Base-by-base conservation (phyloP, 2,797 vertebrate genomes). In the Falco cherrug region DNA sequence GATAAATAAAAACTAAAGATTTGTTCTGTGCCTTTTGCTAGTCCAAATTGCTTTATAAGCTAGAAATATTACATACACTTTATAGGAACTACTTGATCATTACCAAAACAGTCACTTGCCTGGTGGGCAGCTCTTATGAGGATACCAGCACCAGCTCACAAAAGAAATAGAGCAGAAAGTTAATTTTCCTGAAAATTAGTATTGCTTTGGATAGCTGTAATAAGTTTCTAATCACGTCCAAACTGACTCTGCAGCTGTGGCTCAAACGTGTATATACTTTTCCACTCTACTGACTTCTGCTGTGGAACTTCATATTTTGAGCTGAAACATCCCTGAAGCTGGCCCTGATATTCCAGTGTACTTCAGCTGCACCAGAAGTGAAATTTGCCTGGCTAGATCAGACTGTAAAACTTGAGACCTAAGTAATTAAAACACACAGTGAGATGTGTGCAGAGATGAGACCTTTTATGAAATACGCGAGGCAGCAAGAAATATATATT, bases 161-260 rank as follows among this genome's bases (percentile, higher is more conserved):
- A 84, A 84, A 81, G 73, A 88, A 94, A 88, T 12, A 84, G 76
- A 89, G 73, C 65, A 92, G 92, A 89, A 95, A 80, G 92, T 54
- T 84, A 93, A 85, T 89, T 86, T 93, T 91, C 75, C 92, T 96
- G 73, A 93, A 93, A 94, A 96, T 94, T 67, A 86, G 16, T 78
- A n/a, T 81, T 86, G 90, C 65, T 80, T 91, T 91, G 79, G 47
- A 86, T 73, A 88, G 71, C 80, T 91, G 51, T 61, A 91, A 35
- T 73, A 94, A 79, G 69, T 87, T 92, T 88, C 73, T 95, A 94
- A 95, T 93, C 73, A 67, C 1, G 4, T 89, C 51, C 82, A 93
- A 91, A 88, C 37, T 29, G 43, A 81, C 57, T 90, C 43, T 91
- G 59, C 84, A 95, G 73, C 73, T 95, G 89, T 78, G 89, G 39